A percentile compares a stretch with the other conserved stretches of the same genome.
Conservation (phyloP, 2,888 invertebrate genomes). For the Drosophila neoperkinsi region DNA sequence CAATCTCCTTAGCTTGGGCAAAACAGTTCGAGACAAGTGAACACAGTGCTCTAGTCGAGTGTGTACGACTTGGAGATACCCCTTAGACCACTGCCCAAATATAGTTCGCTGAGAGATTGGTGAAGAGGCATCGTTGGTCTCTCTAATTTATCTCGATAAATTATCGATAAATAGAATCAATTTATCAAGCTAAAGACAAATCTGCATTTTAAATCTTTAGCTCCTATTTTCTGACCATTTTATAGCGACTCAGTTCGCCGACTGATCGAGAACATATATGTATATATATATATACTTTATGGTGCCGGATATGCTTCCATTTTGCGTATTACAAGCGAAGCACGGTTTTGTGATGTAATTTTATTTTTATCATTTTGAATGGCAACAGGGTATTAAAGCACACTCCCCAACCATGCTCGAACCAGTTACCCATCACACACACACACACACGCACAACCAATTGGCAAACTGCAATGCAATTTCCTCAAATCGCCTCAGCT, state of each 20-base stretch:
- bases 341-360: not conserved
- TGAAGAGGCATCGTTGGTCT: not conserved
- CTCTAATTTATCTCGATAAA: too few species aligned
- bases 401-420: not conserved
- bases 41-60: too few species aligned
- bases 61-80: not conserved
- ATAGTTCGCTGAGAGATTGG: not conserved
- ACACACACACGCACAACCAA: not conserved
- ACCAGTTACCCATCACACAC: conserved; percentile 36
- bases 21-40: conserved; percentile 27
- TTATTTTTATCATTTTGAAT: not conserved
- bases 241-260: not conserved
- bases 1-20: conserved; percentile 69
- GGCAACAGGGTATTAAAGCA: not conserved
- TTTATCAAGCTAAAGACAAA: not conserved
- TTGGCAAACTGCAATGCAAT: conserved; percentile 8
- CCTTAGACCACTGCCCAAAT: not conserved
- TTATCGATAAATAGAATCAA: not conserved
- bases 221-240: too few species aligned
- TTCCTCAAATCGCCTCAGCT: not conserved
- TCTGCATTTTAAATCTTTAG: not conserved
- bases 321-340: too few species aligned
- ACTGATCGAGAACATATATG: not conserved
- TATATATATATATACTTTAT: not conserved
- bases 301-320: not conserved